phyloP scores from a whole-genome alignment of 1,140 invertebrate species.

The Zaprionus kolodkinae region DNA sequence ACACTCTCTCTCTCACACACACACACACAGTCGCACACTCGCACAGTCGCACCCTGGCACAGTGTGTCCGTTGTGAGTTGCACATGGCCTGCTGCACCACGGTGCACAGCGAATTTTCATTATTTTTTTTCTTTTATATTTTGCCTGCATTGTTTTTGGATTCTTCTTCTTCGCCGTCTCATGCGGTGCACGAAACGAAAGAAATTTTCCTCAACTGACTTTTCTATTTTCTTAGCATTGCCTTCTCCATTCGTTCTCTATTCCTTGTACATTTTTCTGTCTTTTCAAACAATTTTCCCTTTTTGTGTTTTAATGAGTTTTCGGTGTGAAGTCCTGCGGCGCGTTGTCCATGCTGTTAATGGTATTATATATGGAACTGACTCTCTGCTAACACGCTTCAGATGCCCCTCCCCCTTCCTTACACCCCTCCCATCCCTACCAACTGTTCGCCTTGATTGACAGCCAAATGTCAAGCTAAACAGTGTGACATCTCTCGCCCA shows the following conservation, averaged over 20 bases:
- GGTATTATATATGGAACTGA: constrained; percentile 44
- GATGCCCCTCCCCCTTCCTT: not conserved
- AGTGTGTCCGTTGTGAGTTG: constrained; percentile 18
- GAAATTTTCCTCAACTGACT: constrained; percentile 42
- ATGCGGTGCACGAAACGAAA: constrained; percentile 59
- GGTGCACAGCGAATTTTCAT: constrained; percentile 31
- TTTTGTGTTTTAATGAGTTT: constrained; percentile 73
- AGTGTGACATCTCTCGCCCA: constrained; percentile 65
- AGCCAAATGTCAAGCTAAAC: constrained; percentile 81
- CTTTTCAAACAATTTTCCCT: constrained; percentile 35
- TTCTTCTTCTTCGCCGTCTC: constrained; percentile 28
- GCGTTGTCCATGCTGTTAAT: constrained; percentile 66
- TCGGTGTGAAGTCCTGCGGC: constrained; percentile 73
- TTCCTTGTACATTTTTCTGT: constrained; percentile 35
- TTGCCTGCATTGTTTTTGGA: not conserved
- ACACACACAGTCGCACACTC: constrained; percentile 24
- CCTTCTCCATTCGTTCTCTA: constrained; percentile 45
- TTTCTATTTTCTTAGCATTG: constrained; percentile 41
- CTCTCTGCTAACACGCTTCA: too few relatives aligned
- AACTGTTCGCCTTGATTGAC: constrained; percentile 61
- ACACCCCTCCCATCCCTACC: constrained; percentile 14
- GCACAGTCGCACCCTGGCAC: constrained; percentile 4
- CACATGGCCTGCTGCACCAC: constrained; percentile 40
- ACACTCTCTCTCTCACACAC: not conserved
- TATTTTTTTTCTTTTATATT: constrained; percentile 25